A percentile compares a stretch with the other conserved stretches of the same genome.
These are phyloP conservation scores for Strongylocentrotus purpuratus DNA, from an alignment of 35 echinoderm and acorn worm genomes.

Conservation along the genomic window DNA sequence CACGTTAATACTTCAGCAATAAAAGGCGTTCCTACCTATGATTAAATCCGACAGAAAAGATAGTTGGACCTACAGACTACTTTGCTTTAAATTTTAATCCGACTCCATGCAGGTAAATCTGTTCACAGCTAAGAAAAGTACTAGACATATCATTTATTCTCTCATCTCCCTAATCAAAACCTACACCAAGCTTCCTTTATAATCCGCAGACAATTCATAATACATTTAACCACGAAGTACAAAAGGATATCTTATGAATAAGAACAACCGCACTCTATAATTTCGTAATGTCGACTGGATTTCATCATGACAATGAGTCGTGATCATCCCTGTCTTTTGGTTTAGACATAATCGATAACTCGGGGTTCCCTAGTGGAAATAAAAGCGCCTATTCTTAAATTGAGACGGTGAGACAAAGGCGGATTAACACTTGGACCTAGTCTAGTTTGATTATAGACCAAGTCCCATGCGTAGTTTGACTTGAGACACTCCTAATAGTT, in stretches of 20 bases:
- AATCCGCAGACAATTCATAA: background rate
- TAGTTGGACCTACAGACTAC: background rate
- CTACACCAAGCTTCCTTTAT: background rate
- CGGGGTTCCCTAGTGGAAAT: background rate
- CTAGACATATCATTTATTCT: too few relatives aligned
- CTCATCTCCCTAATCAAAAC: too few relatives aligned
- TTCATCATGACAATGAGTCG: background rate
- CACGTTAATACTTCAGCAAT: too few relatives aligned
- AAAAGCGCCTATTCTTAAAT: background rate
- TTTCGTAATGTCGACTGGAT: background rate
- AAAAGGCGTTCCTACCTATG: too few relatives aligned
- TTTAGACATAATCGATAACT: background rate
- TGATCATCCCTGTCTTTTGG: background rate
- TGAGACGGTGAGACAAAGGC: background rate
- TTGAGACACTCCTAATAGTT: background rate
- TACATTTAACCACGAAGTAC: background rate
- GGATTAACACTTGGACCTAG: background rate
- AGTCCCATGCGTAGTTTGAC: too few relatives aligned
- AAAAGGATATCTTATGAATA: background rate
- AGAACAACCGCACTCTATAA: background rate
- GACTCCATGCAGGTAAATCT: background rate
- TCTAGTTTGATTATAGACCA: too few relatives aligned
- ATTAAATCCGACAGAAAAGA: background rate
- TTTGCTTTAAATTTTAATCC: background rate
- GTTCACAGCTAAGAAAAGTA: background rate